Evolutionary conservation across 2,888 invertebrate genomes (phyloP).

Genomic region (Drosophila multiciliata): DNA sequence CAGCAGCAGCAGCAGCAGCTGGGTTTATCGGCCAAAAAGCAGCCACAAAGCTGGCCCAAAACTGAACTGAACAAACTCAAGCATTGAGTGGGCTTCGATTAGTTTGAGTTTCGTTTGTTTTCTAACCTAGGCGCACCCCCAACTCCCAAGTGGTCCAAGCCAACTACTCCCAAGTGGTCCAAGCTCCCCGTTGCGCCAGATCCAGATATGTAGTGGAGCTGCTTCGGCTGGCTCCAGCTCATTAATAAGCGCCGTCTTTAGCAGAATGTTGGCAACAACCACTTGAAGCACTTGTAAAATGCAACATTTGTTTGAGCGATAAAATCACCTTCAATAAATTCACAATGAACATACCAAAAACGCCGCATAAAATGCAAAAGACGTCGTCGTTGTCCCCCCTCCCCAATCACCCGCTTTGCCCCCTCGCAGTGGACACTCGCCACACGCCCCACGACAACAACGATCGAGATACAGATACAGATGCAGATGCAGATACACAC

Average conservation of each 20-base stretch:
- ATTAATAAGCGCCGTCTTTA: slow-evolving; percentile 81
- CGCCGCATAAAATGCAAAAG: slow-evolving; percentile 73
- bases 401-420: too few relatives aligned
- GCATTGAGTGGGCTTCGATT: slow-evolving; percentile 24
- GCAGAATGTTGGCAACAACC: slow-evolving; percentile 65
- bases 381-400: slow-evolving; percentile 15
- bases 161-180: slow-evolving; percentile 12
- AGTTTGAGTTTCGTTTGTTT: slow-evolving; percentile 32
- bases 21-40: slow-evolving; percentile 37
- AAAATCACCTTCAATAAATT: slow-evolving; percentile 84
- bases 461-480: slow-evolving; percentile 67
- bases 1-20: neutral
- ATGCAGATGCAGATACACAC: slow-evolving; percentile 32
- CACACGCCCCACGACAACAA: slow-evolving; percentile 50
- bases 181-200: slow-evolving; percentile 54
- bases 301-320: slow-evolving; percentile 84
- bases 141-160: slow-evolving; percentile 11
- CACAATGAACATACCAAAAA: slow-evolving; percentile 82
- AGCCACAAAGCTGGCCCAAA: slow-evolving; percentile 16
- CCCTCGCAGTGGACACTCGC: slow-evolving; percentile 39
- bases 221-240: slow-evolving; percentile 56
- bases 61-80: slow-evolving; percentile 30
- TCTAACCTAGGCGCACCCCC: slow-evolving; percentile 44
- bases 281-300: slow-evolving; percentile 81
- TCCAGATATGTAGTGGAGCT: slow-evolving; percentile 53